These are phyloP conservation scores for Drosophila eohydei DNA, from an alignment of 2,888 invertebrate species.

Conservation along the genomic window DNA sequence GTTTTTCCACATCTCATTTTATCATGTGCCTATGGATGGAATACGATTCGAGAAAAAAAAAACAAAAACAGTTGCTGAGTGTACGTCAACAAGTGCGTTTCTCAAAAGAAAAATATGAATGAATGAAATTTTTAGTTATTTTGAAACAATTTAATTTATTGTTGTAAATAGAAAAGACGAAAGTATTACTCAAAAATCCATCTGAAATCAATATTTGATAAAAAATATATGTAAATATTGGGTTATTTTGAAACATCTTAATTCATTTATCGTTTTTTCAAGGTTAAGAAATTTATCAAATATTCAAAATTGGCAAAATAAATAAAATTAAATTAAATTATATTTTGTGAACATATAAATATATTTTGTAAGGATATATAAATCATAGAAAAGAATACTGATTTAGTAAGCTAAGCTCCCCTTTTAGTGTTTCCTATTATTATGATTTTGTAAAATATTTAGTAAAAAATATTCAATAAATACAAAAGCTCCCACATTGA, in stretches of 20 bases:
- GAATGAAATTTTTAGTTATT: slow-evolving; percentile 19
- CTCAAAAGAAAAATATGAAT: slow-evolving; percentile 4
- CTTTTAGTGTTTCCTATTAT: no score
- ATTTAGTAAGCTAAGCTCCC: no score
- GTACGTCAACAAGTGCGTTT: slow-evolving; percentile 19
- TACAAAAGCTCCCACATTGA: no score
- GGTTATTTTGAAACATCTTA: background rate
- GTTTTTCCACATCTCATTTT: slow-evolving; percentile 17
- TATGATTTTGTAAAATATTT: no score
- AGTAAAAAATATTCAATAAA: no score
- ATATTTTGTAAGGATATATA: no score
- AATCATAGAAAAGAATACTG: no score
- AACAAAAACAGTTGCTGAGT: slow-evolving; percentile 37
- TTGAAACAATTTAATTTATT: slow-evolving; percentile 49
- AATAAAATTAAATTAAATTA: no score
- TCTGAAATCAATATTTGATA: background rate
- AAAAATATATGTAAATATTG: background rate
- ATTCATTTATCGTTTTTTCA: background rate
- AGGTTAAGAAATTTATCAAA: background rate
- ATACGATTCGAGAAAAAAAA: slow-evolving; percentile 21
- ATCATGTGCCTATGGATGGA: slow-evolving; percentile 31
- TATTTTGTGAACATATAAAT: no score
- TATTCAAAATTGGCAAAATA: background rate
- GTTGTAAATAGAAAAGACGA: slow-evolving; percentile 19
- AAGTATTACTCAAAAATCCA: slow-evolving; percentile 2